Conservation (phyloP, 2,797 vertebrate species). For the Sebastes reedi region DNA sequence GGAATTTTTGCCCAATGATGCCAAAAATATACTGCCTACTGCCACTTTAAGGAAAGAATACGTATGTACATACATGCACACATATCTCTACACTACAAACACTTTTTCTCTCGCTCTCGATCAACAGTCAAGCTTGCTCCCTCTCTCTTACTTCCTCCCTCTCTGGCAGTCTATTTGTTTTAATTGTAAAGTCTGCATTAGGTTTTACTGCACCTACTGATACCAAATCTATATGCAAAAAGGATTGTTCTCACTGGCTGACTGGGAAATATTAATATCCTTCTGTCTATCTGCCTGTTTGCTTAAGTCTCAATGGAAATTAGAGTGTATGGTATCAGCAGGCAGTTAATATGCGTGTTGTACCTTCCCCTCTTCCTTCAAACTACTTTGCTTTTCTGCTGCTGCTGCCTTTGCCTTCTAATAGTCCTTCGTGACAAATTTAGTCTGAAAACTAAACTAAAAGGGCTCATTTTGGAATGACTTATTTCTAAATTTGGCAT, state of each 20-base stretch:
- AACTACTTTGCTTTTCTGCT: conserved; percentile 25
- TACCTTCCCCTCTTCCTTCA: conserved; percentile 24
- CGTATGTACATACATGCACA: not conserved
- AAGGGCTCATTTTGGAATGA: not conserved
- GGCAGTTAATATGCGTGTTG: conserved; percentile 48
- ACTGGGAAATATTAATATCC: conserved; percentile 65
- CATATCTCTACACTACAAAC: not conserved
- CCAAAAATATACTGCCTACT: too few species aligned
- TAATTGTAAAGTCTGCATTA: conserved; percentile 55
- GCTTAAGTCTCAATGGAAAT: conserved; percentile 62
- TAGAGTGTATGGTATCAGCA: conserved; percentile 36
- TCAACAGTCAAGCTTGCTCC: not conserved
- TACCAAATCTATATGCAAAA: conserved; percentile 74
- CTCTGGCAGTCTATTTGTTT: conserved; percentile 56
- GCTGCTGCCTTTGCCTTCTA: not conserved
- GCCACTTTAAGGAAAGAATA: not conserved
- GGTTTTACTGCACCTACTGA: conserved; percentile 48
- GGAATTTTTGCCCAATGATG: too few species aligned
- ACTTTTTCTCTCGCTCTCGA: not conserved
- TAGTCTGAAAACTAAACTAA: conserved; percentile 6
- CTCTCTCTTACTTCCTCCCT: not conserved
- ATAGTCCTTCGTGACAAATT: conserved; percentile 10
- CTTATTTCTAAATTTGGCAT: not conserved
- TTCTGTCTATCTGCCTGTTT: conserved; percentile 44
- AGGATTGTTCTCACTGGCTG: conserved; percentile 50